Conservation (phyloP, 2,888 invertebrate species). For the Cryptus armator region DNA sequence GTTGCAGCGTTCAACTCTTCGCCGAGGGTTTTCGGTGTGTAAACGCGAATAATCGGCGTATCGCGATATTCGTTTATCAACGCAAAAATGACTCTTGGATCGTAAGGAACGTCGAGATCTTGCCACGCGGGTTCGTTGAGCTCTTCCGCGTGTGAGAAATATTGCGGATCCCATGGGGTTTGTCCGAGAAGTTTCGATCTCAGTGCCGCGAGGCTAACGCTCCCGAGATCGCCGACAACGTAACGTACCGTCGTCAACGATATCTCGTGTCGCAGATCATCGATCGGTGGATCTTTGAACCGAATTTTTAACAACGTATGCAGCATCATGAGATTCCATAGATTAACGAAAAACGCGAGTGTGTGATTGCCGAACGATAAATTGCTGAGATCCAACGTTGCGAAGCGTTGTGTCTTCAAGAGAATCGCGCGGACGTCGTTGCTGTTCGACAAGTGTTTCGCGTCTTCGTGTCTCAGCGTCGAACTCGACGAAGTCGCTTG, state of each 20-base stretch:
- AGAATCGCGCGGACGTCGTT: conserved; percentile 75
- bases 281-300: conserved; percentile 75
- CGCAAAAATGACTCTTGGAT: conserved; percentile 81
- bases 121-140: conserved; percentile 82
- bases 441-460: conserved; percentile 69
- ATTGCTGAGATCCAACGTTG: conserved; percentile 79
- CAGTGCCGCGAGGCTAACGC: conserved; percentile 81
- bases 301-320: conserved; percentile 80
- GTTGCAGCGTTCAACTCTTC: conserved; percentile 73
- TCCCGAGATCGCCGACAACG: conserved; percentile 82
- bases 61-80: conserved; percentile 80
- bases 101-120: conserved; percentile 80
- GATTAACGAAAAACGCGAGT: conserved; percentile 81
- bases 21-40: conserved; percentile 76
- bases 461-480: conserved; percentile 62
- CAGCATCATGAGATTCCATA: conserved; percentile 83
- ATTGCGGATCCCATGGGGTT: conserved; percentile 69
- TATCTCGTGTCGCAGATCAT: conserved; percentile 75
- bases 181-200: conserved; percentile 78
- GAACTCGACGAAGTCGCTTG: conserved; percentile 58
- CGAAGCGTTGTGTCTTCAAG: conserved; percentile 76
- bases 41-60: conserved; percentile 77
- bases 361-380: conserved; percentile 82
- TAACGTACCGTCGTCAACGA: conserved; percentile 81
- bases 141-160: conserved; percentile 77